A percentile compares a stretch with the other conserved stretches of the same genome.
phyloP scores from a whole-genome alignment of 2,797 vertebrate genomes.

The Graptemys geographica region DNA sequence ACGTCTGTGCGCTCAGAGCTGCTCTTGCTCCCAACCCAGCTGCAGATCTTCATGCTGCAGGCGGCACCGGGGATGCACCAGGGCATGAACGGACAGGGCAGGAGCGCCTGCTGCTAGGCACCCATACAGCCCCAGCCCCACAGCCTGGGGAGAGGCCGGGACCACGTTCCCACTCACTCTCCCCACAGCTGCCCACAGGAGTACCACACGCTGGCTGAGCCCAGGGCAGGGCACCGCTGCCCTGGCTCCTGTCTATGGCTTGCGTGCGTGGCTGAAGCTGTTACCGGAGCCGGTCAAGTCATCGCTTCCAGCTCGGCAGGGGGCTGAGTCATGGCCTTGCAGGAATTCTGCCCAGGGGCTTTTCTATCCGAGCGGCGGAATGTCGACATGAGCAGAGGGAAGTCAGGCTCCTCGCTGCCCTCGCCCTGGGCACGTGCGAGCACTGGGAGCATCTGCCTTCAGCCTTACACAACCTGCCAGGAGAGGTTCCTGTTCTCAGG shows the following conservation, averaged over 20 bases:
- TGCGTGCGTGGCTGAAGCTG: neutral
- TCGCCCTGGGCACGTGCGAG: neutral
- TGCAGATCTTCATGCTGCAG: neutral
- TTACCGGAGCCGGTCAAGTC: conserved; percentile 67
- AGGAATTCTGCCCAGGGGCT: conserved; percentile 67
- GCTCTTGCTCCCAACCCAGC: neutral
- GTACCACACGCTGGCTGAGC: neutral
- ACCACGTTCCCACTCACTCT: neutral
- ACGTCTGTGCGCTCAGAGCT: neutral
- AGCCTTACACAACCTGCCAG: conserved; percentile 54
- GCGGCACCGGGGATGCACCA: neutral
- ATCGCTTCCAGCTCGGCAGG: conserved; percentile 46
- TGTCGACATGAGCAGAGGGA: conserved; percentile 44
- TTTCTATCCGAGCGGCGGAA: conserved; percentile 54
- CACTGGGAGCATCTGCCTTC: neutral
- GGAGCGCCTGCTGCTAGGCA: neutral
- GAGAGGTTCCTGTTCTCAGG: neutral
- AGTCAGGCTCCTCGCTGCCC: neutral
- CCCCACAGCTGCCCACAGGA: neutral
- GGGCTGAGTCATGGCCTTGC: neutral
- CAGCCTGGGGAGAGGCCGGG: neutral
- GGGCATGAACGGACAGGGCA: neutral
- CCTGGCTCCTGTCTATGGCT: neutral
- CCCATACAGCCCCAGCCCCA: neutral
- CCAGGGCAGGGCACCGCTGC: too few relatives aligned